Evolutionary conservation across 2,113 vertebrate species (phyloP).

Genomic region (Caracal caracal): DNA sequence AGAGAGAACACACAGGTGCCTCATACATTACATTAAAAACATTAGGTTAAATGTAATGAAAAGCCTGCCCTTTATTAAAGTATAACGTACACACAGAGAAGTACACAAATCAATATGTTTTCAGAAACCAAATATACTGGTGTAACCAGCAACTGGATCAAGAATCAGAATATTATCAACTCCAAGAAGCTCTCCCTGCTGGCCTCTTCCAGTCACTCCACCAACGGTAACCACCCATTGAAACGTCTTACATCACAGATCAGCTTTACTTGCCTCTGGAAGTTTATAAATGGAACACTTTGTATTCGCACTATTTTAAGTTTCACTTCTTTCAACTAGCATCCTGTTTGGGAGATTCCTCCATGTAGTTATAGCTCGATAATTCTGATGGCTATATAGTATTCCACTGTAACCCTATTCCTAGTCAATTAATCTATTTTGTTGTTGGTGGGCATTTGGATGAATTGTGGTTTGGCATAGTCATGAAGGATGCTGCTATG

Average conservation of each 20-base stretch:
- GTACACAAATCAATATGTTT: background rate
- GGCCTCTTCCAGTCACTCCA: background rate
- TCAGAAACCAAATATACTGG: background rate
- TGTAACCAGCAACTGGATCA: background rate
- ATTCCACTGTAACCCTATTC: background rate
- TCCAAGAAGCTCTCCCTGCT: background rate
- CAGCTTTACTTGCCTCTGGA: background rate
- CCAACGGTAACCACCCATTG: background rate
- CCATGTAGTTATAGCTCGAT: background rate
- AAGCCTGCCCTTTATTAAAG: background rate
- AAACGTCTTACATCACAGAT: background rate
- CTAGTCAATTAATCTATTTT: background rate
- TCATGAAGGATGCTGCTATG: background rate
- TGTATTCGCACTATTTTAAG: background rate
- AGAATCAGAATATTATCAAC: background rate
- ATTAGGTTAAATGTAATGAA: background rate
- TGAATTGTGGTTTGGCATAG: background rate
- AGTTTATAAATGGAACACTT: background rate
- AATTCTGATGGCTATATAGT: background rate
- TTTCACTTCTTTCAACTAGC: background rate
- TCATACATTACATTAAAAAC: background rate
- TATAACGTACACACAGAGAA: background rate
- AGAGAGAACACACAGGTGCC: background rate
- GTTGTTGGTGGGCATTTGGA: background rate
- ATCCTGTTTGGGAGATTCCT: background rate